phyloP scores from a whole-genome alignment of 2,888 invertebrate genomes.

The Endotricha flammealis region DNA sequence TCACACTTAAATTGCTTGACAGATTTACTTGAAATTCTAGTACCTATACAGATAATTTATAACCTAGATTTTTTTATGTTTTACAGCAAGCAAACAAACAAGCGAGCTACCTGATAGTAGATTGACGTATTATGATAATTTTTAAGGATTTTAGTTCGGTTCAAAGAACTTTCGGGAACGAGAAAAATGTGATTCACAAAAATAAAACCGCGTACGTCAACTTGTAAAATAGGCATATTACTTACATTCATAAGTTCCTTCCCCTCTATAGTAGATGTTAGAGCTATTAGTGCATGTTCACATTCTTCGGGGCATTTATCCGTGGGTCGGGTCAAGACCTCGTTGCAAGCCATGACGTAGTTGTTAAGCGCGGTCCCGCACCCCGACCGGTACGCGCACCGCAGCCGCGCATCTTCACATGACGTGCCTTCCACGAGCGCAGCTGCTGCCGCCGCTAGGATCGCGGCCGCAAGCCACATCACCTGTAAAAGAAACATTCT shows the following conservation, averaged over 20 bases:
- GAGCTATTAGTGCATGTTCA: conserved; percentile 86
- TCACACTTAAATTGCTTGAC: too few species aligned
- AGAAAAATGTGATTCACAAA: too few species aligned
- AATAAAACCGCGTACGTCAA: too few species aligned
- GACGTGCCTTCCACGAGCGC: conserved; percentile 45
- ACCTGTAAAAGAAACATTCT: conserved; percentile 35
- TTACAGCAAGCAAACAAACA: too few species aligned
- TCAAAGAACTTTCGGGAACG: too few species aligned
- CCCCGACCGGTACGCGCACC: conserved; percentile 86
- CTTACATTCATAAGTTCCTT: conserved; percentile 86
- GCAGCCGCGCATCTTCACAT: conserved; percentile 83
- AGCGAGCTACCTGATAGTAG: too few species aligned
- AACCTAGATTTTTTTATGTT: too few species aligned
- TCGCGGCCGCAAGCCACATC: conserved; percentile 59
- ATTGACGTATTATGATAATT: too few species aligned
- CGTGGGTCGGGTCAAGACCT: conserved; percentile 79
- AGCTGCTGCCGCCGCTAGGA: conserved; percentile 43
- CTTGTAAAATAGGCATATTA: conserved; percentile 17
- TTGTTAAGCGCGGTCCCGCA: conserved; percentile 87
- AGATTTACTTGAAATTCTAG: too few species aligned
- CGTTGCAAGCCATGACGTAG: conserved; percentile 85
- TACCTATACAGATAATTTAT: too few species aligned
- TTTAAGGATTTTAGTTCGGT: too few species aligned
- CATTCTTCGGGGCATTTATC: conserved; percentile 83
- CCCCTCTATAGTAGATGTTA: conserved; percentile 88